Evolutionary conservation across 2,797 vertebrate genomes (phyloP), one percentile per base, ranked within the genome.

Genomic region (Pseudomugil gertrudae): DNA sequence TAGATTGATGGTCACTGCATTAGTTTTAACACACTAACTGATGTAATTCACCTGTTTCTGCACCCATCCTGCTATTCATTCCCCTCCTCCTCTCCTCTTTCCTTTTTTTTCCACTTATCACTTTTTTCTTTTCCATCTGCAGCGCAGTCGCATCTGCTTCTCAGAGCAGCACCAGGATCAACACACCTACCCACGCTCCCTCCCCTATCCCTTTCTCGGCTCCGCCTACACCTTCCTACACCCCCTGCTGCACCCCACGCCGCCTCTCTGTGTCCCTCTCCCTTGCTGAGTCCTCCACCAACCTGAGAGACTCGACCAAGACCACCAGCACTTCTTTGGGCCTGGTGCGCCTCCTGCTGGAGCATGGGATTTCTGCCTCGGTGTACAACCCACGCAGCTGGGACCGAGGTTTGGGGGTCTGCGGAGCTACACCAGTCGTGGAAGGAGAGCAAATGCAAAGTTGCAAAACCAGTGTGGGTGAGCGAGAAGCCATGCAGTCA

Each of bases 241-340:
- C 96, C 0, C 97, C 96, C 0, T 96, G 96, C 86, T 97, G 96
- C 85, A 98, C 97, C 3, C 96, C 97, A 2, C 95, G 97, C 65
- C 96, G 96, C 64, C 94, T 96, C 85, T 98, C 97, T 68, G 93
- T 97, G 73, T 97, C 97, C 66, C 94, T 96, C 75, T 96, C 96
- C 67, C 81, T 97, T 72, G 94, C 95, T 0, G 98, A 99, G 84
- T 99, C 97, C 87, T 99, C 95, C 89, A 99, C 98, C 66, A 99
- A 99, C 83, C 78, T 94, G 40, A 93, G 98, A 0, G 98, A 99
- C 90, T 96, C 96, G 81, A 99, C 98, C 0, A 98, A 95, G 2
- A 99, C 97, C 1, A 98, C 95, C 93, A 99, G 97, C 92, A 99
- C 96, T 0, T 98, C 97, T 10, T 90, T 98, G 45, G 98, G 98